A percentile compares a stretch with the other conserved stretches of the same genome.
Conservation (phyloP, 2,888 invertebrate genomes). For the Cactoblastis cactorum region DNA sequence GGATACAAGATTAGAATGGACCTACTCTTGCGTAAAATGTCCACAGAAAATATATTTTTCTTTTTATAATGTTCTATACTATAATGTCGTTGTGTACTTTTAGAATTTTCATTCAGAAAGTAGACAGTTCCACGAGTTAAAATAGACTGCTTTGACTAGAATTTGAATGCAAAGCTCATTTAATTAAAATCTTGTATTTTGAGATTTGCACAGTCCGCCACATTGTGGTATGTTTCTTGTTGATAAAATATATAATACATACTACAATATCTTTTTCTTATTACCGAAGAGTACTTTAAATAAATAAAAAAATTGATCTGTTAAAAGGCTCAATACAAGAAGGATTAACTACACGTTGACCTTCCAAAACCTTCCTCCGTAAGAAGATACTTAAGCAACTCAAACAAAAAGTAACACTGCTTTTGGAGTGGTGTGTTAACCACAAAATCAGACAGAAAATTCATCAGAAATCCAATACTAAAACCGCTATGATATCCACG, state of each 20-base stretch:
- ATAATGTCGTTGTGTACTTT: background rate
- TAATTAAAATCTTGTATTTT: constrained; percentile 13
- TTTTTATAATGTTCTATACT: background rate
- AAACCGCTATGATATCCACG: constrained; percentile 37
- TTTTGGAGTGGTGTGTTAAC: too few species aligned
- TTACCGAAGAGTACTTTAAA: too few species aligned
- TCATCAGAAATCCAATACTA: background rate
- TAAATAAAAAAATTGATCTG: too few species aligned
- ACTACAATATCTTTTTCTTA: background rate
- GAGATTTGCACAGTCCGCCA: background rate
- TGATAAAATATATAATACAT: background rate
- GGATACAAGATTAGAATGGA: constrained; percentile 50
- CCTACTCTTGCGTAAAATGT: constrained; percentile 27
- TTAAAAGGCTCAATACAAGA: too few species aligned
- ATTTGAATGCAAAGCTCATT: background rate
- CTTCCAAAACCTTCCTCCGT: too few species aligned
- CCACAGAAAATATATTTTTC: background rate
- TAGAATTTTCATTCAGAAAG: background rate
- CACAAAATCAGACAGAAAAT: too few species aligned
- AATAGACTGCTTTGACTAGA: background rate
- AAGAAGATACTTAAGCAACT: too few species aligned
- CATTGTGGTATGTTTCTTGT: background rate
- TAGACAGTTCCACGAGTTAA: background rate
- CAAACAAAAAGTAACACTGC: too few species aligned
- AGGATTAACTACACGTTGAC: too few species aligned